Evolutionary conservation across 2,888 invertebrate species (phyloP), one percentile per base, ranked within the genome.

Genomic region (Plusia festucae): DNA sequence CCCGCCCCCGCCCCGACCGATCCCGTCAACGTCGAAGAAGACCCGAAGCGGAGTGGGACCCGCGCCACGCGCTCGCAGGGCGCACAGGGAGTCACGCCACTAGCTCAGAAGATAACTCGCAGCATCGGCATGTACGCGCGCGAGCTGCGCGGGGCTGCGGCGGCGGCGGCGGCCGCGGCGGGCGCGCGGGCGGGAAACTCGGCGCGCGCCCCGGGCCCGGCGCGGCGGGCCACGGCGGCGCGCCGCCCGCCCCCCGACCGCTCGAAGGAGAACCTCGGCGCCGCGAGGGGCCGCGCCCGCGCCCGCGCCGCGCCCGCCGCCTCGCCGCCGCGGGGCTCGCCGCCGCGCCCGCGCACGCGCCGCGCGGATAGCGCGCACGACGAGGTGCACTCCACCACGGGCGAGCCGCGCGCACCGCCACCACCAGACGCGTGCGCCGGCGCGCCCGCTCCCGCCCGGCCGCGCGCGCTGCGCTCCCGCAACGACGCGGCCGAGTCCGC

Each of bases 251-350:
- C 82, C 80, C 85, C 85, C 73, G 88, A 85, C 83, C 90, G 92
- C 88, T 91, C 89, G 84, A 93, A 94, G 90, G 94, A 94, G 92
- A 94, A 94, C 88, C 90, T 86, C 85, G 90, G 89, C 86, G 89
- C 82, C 86, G 88, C 84, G 81, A 83, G 85, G 83, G 86, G 87
- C 78, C 85, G 89, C 85, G 90, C 82, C 65, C 88, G 89, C 88
- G 87, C 79, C 78, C 87, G 84, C 88, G 86, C 79, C 88, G 88
- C 78, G 44, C 83, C 82, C 85, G 86, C 77, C 83, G 83, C 84
- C 72, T 81, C 76, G 58, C 68, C 80, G 67, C 68, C 70, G 55
- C 81, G 68, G 65, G 63, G 80, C 73, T 65, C 79, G 81, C 81
- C 61, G 54, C 62, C 62, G 72, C 81, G 79, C 65, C 73, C 71